Percentiles rank a stretch among this genome's conserved stretches.
phyloP scores from a whole-genome alignment of 2,113 vertebrate species.

The Dipodomys ordii region DNA sequence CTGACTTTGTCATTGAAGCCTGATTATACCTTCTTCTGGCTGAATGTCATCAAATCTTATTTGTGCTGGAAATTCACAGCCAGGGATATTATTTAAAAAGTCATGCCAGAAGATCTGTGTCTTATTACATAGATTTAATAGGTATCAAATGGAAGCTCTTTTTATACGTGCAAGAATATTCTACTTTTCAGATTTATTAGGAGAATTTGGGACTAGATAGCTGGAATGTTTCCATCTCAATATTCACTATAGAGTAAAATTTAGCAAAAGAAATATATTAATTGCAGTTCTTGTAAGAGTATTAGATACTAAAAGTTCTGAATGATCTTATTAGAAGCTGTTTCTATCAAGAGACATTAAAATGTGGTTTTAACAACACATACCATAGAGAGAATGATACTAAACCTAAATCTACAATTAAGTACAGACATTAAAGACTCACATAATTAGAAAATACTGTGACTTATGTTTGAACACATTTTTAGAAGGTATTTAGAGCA shows the following conservation, averaged over 20 bases:
- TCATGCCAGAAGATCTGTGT: not conserved
- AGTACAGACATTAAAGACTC: not conserved
- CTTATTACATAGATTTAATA: not conserved
- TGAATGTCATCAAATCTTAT: not conserved
- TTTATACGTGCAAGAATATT: constrained; percentile 8
- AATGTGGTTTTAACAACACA: not conserved
- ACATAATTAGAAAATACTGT: not conserved
- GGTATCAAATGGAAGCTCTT: not conserved
- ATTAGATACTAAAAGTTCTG: not conserved
- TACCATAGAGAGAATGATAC: not conserved
- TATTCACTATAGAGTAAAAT: not conserved
- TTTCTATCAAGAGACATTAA: not conserved
- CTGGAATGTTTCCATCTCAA: not conserved
- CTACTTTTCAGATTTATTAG: not conserved
- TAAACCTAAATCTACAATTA: constrained; percentile 5
- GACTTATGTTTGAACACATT: constrained; percentile 24
- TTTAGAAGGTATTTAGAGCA: constrained; percentile 52
- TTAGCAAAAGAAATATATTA: not conserved
- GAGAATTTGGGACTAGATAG: not conserved
- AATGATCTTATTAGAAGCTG: not conserved
- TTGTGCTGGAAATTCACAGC: constrained; percentile 26
- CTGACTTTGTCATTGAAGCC: not conserved
- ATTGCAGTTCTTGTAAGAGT: not conserved
- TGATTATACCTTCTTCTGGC: not conserved
- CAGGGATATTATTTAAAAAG: constrained; percentile 44